Conservation (phyloP, 2,113 vertebrate species). For the Tympanuchus pallidicinctus region DNA sequence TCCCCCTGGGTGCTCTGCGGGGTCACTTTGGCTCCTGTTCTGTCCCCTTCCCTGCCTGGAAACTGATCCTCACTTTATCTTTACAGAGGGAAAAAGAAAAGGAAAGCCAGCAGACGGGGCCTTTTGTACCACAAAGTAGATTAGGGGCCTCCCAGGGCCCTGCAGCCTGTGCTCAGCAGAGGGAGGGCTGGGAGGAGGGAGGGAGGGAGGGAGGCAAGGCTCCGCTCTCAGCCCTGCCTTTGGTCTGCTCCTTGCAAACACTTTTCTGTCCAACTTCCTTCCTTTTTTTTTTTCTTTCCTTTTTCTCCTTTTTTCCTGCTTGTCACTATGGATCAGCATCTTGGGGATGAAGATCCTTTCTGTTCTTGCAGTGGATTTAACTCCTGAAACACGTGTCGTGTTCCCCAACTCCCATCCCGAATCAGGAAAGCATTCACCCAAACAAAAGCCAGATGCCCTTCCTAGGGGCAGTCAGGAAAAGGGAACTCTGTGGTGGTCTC, state of each 20-base stretch:
- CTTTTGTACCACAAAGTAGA: conserved; percentile 62
- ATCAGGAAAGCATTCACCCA: conserved; percentile 27
- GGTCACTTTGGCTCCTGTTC: not conserved
- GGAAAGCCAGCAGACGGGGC: conserved; percentile 41
- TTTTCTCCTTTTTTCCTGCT: too few species aligned
- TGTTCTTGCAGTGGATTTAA: not conserved
- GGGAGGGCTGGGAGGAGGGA: not conserved
- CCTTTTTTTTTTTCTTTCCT: not conserved
- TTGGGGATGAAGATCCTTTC: not conserved
- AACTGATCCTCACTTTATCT: conserved; percentile 58
- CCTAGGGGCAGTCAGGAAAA: conserved; percentile 29
- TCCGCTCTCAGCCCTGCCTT: not conserved
- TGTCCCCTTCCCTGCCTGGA: conserved; percentile 29
- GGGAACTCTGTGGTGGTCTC: not conserved
- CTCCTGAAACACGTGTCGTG: not conserved
- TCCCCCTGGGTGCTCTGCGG: not conserved
- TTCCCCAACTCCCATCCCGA: not conserved
- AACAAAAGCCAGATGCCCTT: conserved; percentile 56
- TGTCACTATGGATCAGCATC: not conserved
- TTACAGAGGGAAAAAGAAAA: conserved; percentile 60
- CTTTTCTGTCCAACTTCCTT: not conserved
- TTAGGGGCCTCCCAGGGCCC: conserved; percentile 59
- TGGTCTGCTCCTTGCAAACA: not conserved
- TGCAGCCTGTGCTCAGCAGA: conserved; percentile 9
- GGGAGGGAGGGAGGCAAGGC: not conserved